Percentiles rank a stretch among this genome's conserved stretches.
phyloP scores from a whole-genome alignment of 2,113 vertebrate species.

The Rhagologus leucostigma region DNA sequence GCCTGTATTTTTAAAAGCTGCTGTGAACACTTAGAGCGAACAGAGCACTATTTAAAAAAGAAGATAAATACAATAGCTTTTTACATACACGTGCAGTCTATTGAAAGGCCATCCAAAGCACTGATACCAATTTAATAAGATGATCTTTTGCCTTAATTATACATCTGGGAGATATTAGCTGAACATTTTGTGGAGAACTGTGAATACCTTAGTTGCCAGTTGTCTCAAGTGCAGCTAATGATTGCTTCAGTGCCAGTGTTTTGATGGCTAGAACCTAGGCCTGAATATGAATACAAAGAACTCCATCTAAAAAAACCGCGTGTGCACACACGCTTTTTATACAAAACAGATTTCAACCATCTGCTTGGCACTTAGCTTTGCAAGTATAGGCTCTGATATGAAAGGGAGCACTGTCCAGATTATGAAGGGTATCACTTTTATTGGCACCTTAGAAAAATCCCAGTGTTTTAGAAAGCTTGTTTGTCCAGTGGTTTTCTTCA shows the following conservation, averaged over 20 bases:
- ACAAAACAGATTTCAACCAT: slow-evolving; percentile 81
- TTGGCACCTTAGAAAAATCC: slow-evolving; percentile 69
- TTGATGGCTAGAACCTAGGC: slow-evolving; percentile 76
- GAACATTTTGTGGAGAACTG: slow-evolving; percentile 73
- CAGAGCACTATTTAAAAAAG: slow-evolving; percentile 22
- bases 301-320: slow-evolving; percentile 44
- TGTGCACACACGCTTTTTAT: slow-evolving; percentile 68
- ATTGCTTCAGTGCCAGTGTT: slow-evolving; percentile 74
- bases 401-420: slow-evolving; percentile 78
- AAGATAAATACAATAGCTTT: slow-evolving; percentile 62
- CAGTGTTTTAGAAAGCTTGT: slow-evolving; percentile 49
- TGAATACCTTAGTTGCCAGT: slow-evolving; percentile 78
- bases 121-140: slow-evolving; percentile 70
- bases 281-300: slow-evolving; percentile 77
- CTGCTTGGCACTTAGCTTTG: slow-evolving; percentile 76
- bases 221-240: slow-evolving; percentile 74
- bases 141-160: slow-evolving; percentile 77
- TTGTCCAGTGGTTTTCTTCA: slow-evolving; percentile 60
- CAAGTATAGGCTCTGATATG: slow-evolving; percentile 69
- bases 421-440: slow-evolving; percentile 75
- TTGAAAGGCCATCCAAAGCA: slow-evolving; percentile 65
- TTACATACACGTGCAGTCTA: slow-evolving; percentile 33
- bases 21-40: background rate
- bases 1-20: slow-evolving; percentile 24
- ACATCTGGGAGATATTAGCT: slow-evolving; percentile 76